Conservation (phyloP, 2,113 vertebrate genomes). For the Ivindomyrus marchei region DNA sequence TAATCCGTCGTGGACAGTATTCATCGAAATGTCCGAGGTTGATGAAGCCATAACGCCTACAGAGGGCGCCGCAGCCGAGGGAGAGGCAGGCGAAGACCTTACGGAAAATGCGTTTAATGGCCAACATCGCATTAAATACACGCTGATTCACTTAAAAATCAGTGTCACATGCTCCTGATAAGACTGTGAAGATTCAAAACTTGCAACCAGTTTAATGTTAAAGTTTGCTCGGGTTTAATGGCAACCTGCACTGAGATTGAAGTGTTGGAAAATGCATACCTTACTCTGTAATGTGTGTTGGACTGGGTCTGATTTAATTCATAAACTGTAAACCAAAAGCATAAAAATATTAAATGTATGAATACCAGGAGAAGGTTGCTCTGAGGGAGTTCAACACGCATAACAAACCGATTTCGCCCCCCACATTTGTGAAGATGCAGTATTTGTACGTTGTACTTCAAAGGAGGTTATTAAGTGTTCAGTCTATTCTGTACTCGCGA, state of each 20-base stretch:
- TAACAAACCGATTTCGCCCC: neutral
- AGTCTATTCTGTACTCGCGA: neutral
- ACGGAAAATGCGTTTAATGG: neutral
- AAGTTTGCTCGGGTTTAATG: neutral
- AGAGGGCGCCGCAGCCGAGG: slow-evolving; percentile 40
- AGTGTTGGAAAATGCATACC: neutral
- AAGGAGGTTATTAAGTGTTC: neutral
- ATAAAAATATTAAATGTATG: neutral
- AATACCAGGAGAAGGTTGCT: neutral
- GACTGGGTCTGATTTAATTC: neutral
- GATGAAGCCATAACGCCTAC: slow-evolving; percentile 28
- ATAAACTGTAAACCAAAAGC: neutral
- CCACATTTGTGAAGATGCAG: neutral
- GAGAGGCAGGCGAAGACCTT: neutral
- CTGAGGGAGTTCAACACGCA: neutral
- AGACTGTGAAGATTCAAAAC: neutral
- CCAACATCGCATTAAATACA: neutral
- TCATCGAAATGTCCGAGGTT: neutral
- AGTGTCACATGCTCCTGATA: neutral
- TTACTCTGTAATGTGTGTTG: neutral
- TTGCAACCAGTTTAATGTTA: neutral
- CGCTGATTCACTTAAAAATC: neutral
- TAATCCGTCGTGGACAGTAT: neutral
- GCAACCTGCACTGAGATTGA: neutral
- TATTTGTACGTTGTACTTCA: neutral